These are phyloP conservation scores for Myioborus miniatus DNA, from an alignment of 2,797 vertebrate genomes.

Conservation along the genomic window DNA sequence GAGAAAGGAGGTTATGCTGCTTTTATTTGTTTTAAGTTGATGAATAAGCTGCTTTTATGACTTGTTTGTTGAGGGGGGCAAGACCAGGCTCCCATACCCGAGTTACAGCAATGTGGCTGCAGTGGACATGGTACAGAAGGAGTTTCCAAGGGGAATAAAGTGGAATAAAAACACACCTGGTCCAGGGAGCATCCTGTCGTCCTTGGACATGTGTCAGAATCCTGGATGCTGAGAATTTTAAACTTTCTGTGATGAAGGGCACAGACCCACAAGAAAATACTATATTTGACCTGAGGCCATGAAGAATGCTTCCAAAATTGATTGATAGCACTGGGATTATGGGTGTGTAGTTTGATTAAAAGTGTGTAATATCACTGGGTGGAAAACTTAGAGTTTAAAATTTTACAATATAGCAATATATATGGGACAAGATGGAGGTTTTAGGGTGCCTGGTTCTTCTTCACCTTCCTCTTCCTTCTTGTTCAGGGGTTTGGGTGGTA, in stretches of 20 bases:
- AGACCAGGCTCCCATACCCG: slow-evolving; percentile 4
- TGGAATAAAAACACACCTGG: background rate
- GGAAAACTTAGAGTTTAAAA: background rate
- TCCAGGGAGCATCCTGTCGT: background rate
- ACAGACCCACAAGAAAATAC: background rate
- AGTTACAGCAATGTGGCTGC: background rate
- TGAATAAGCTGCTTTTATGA: slow-evolving; percentile 61
- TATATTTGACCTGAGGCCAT: background rate
- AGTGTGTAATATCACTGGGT: background rate
- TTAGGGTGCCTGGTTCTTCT: background rate
- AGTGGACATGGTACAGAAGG: background rate
- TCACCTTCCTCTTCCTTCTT: background rate
- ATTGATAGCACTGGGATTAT: background rate
- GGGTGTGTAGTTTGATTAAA: background rate
- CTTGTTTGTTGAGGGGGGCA: background rate
- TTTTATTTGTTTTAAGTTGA: slow-evolving; percentile 60
- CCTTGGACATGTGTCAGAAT: background rate
- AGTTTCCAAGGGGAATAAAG: background rate
- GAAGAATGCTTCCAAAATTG: background rate
- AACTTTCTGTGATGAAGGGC: background rate
- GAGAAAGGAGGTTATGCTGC: slow-evolving; percentile 47
- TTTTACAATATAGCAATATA: background rate
- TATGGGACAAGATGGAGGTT: background rate
- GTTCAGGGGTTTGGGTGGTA: background rate
- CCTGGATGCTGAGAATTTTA: background rate